A percentile compares a stretch with the other conserved stretches of the same genome.
Evolutionary conservation across 1,140 invertebrate species (phyloP).

Genomic region (Orchestia grillus): DNA sequence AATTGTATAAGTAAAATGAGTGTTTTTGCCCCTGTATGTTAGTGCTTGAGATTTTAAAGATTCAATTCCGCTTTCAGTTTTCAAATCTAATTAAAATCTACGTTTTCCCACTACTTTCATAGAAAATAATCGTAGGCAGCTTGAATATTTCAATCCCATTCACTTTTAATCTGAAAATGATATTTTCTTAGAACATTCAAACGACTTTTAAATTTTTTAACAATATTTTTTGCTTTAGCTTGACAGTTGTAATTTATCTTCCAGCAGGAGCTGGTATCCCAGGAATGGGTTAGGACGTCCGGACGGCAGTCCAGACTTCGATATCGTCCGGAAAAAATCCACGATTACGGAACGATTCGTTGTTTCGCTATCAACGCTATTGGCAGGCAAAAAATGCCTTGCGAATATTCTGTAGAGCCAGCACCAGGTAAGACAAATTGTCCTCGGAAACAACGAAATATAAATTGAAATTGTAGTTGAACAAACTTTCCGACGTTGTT

Average conservation of each 20-base stretch:
- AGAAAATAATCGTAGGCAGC: no score
- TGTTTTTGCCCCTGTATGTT: no score
- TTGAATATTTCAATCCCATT: not conserved
- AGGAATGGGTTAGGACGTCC: constrained; percentile 56
- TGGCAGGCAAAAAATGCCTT: constrained; percentile 55
- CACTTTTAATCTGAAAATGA: not conserved
- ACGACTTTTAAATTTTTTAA: not conserved
- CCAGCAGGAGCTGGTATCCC: constrained; percentile 56
- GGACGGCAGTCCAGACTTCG: constrained; percentile 35
- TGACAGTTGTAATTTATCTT: constrained; percentile 3
- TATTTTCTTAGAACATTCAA: not conserved
- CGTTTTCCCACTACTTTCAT: no score
- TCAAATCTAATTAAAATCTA: no score
- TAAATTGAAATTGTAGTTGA: not conserved
- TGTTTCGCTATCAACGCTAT: constrained; percentile 55
- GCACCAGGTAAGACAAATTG: constrained; percentile 16
- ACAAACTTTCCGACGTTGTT: not conserved
- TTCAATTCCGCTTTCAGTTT: no score
- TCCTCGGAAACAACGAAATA: not conserved
- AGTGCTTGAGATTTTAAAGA: no score
- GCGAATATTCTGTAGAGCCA: constrained; percentile 51
- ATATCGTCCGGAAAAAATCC: constrained; percentile 43
- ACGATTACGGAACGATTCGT: constrained; percentile 57
- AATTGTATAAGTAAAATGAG: no score
- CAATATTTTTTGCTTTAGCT: not conserved